Evolutionary conservation across 2,888 invertebrate species (phyloP).

Genomic region (Polymixis lichenea): DNA sequence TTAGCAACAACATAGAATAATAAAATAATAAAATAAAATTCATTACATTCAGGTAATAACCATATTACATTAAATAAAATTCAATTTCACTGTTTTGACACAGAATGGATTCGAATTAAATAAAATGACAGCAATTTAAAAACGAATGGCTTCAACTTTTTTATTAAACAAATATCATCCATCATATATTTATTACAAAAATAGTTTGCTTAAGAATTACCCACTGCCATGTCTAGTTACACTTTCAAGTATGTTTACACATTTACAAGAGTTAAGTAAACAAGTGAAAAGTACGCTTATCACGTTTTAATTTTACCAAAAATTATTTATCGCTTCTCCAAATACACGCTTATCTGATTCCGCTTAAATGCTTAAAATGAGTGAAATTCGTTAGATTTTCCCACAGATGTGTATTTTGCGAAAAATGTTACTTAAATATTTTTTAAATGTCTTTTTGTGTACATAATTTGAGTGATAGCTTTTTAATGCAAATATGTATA

Average conservation of each 20-base stretch:
- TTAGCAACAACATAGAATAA: too few relatives aligned
- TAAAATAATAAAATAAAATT: too few relatives aligned
- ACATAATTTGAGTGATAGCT: conserved; percentile 9
- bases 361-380: conserved; percentile 36
- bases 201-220: conserved; percentile 14
- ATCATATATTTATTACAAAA: conserved; percentile 1
- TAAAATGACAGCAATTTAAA: too few relatives aligned
- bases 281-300: conserved; percentile 63
- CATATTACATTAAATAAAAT: too few relatives aligned
- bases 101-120: too few relatives aligned
- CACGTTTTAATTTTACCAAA: conserved; percentile 61
- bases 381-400: conserved; percentile 65
- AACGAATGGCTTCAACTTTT: too few relatives aligned
- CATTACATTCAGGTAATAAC: too few relatives aligned
- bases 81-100: too few relatives aligned
- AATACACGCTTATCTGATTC: conserved; percentile 56
- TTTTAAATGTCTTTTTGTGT: conserved; percentile 18
- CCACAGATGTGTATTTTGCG: conserved; percentile 41
- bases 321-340: conserved; percentile 56
- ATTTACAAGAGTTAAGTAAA: conserved; percentile 65
- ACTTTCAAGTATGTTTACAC: conserved; percentile 66
- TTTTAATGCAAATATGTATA: conserved; percentile 31
- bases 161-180: background rate
- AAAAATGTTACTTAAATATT: conserved; percentile 1
- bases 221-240: conserved; percentile 15